phyloP scores from a whole-genome alignment of 2,113 vertebrate genomes.

The Ammodytes dubius region DNA sequence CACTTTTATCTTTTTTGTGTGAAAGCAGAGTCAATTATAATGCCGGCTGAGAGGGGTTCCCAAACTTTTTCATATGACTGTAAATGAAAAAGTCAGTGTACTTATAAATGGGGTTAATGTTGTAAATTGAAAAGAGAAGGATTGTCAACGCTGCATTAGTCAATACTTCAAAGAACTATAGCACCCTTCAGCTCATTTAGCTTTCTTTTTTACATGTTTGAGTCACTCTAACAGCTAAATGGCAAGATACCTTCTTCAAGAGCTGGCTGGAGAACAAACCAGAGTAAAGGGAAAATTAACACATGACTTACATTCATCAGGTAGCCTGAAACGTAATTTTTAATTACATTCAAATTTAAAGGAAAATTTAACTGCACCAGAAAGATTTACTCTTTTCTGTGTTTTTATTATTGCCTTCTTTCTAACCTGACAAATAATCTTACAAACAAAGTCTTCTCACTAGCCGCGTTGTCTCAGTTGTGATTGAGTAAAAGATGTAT shows the following conservation, averaged over 20 bases:
- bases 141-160: neutral
- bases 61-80: no score
- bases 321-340: neutral
- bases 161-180: neutral
- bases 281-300: neutral
- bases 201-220: no score
- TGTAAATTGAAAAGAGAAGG: no score
- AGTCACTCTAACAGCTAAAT: neutral
- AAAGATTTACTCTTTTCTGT: no score
- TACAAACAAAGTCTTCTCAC: neutral
- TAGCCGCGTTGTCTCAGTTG: neutral
- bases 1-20: no score
- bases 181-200: no score
- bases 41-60: no score
- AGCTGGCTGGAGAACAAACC: neutral
- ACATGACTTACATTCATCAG: neutral
- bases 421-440: neutral
- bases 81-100: neutral
- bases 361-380: no score
- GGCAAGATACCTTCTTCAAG: neutral
- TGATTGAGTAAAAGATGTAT: neutral
- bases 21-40: no score
- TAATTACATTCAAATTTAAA: no score
- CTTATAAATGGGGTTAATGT: neutral
- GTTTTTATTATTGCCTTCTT: neutral